Conservation (phyloP, 2,888 invertebrate species). For the Brachynemurus nebulosus region DNA sequence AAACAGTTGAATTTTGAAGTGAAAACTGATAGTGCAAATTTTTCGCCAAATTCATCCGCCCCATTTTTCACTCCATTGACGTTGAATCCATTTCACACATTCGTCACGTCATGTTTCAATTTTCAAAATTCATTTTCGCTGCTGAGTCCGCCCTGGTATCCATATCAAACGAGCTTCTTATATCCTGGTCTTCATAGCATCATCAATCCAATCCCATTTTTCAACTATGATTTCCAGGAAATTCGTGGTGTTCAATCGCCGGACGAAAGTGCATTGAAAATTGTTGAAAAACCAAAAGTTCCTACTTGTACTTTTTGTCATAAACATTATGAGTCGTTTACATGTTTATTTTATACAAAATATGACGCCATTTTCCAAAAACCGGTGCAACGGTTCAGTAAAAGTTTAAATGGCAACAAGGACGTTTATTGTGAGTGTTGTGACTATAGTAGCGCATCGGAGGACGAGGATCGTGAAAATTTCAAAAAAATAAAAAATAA, state of each 20-base stretch:
- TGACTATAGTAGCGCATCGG: slow-evolving; percentile 31
- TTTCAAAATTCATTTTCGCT: slow-evolving; percentile 21
- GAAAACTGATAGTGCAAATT: no score
- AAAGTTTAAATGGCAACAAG: slow-evolving; percentile 32
- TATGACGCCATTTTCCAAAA: slow-evolving; percentile 27
- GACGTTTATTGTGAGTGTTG: slow-evolving; percentile 49
- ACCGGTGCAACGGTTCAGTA: slow-evolving; percentile 25
- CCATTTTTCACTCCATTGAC: neutral
- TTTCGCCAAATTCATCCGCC: neutral
- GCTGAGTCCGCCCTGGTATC: slow-evolving; percentile 16
- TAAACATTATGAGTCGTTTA: slow-evolving; percentile 36
- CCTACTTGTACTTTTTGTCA: slow-evolving; percentile 45
- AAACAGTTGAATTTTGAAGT: neutral
- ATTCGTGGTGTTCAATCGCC: neutral
- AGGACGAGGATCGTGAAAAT: slow-evolving; percentile 20
- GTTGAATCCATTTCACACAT: neutral
- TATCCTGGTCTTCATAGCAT: slow-evolving; percentile 48
- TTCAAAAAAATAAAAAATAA: slow-evolving; percentile 15
- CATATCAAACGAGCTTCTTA: slow-evolving; percentile 31
- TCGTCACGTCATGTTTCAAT: slow-evolving; percentile 16
- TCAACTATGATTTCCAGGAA: slow-evolving; percentile 18
- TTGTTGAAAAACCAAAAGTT: slow-evolving; percentile 14
- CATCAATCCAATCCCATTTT: slow-evolving; percentile 32
- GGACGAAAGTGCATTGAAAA: neutral
- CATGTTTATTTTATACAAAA: slow-evolving; percentile 41